These are phyloP conservation scores for Orthosia incerta DNA, from an alignment of 2,888 invertebrate genomes.

Conservation along the genomic window DNA sequence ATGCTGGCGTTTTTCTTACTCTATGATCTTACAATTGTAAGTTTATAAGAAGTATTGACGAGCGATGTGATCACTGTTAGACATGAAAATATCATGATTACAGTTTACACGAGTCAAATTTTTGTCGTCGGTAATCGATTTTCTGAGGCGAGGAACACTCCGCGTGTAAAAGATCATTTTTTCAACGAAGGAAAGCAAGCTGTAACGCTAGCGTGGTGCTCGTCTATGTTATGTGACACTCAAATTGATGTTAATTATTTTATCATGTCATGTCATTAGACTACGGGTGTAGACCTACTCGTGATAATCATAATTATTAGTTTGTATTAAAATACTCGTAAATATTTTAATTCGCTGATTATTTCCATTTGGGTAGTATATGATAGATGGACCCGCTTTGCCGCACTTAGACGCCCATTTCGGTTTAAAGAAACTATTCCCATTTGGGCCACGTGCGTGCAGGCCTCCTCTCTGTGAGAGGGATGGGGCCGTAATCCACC, in stretches of 20 bases:
- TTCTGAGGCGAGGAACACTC: constrained; percentile 4
- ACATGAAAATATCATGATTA: background rate
- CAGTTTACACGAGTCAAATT: background rate
- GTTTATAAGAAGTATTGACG: background rate
- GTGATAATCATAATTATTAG: background rate
- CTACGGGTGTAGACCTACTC: background rate
- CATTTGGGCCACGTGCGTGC: too few relatives aligned
- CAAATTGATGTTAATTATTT: background rate
- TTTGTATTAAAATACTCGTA: background rate
- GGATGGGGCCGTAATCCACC: too few relatives aligned
- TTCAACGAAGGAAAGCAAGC: constrained; percentile 2
- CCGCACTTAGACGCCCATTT: too few relatives aligned
- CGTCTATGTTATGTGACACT: constrained; percentile 15
- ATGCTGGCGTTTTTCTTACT: too few relatives aligned
- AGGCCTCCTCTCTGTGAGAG: too few relatives aligned
- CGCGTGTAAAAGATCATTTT: background rate
- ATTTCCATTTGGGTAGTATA: background rate
- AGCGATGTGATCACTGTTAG: background rate
- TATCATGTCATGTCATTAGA: constrained; percentile 29
- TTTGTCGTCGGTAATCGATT: background rate
- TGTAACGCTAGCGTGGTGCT: constrained; percentile 17
- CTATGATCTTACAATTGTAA: too few relatives aligned
- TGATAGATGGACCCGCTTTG: too few relatives aligned
- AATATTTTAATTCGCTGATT: background rate
- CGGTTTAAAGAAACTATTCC: too few relatives aligned